Evolutionary conservation across 2,113 vertebrate genomes (phyloP), one percentile per base, ranked within the genome.

Genomic region (Clarias batrachus): DNA sequence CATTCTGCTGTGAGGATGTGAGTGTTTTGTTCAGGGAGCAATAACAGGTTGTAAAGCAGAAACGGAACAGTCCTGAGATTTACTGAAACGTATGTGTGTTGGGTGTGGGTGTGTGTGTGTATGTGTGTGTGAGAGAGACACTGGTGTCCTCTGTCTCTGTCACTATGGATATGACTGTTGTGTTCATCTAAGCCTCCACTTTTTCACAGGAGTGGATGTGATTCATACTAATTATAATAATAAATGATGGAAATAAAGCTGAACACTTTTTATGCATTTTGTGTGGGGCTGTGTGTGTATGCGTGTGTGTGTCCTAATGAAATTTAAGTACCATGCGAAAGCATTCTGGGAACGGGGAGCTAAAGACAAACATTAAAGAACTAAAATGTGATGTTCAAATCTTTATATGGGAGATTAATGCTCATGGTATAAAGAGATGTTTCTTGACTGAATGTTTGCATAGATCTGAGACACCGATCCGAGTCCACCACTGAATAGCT

Each of bases 261-360:
- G 92, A 90, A 89, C 77, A 90, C 90, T 93, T 95, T 95, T 89
- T 94, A 93, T 93, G 93, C 93, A 92, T 63, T 2, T 2, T 3
- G 19, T 23, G n/a, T n/a, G n/a, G n/a, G n/a, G n/a, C n/a, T n/a
- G 4, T 60, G 63, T 68, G 27, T 70, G 33, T 4, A 2, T 41
- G 17, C 23, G 27, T 7, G 10, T 1, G 33, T 70, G 0, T 33
- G 27, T 70, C 30, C 5, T 33, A 21, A 1, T 73, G 70, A 73
- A 71, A 37, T 37, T 6, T 73, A 19, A 73, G 7, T 17, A 41
- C 33, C 68, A 37, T 10, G 4, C 17, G 19, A 71, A 71, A 71
- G 68, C 7, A 41, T 19, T 8, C 68, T 17, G 14, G 30, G 66
- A 11, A n/a, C 14, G 7, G 7, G 48, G 48, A 48, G 48, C 27